Percentiles rank a stretch among this genome's conserved stretches.
phyloP scores from a whole-genome alignment of 2,113 vertebrate species.

The Lutjanus erythropterus region DNA sequence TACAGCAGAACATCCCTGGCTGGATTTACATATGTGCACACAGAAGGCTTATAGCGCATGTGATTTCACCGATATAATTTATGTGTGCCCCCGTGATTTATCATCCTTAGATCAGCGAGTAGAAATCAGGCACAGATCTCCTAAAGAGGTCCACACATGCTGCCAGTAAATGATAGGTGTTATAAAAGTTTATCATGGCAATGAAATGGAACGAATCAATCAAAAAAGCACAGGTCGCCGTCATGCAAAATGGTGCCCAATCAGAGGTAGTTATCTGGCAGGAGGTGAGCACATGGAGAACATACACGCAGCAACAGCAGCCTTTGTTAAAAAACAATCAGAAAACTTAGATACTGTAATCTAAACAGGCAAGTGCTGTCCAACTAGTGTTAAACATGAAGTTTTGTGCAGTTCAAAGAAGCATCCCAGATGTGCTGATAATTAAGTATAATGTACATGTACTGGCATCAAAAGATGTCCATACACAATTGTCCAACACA shows the following conservation, averaged over 20 bases:
- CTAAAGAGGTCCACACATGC: slow-evolving; percentile 67
- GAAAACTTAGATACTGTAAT: not conserved
- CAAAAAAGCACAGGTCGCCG: slow-evolving; percentile 61
- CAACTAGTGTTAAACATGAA: not conserved
- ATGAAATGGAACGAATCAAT: slow-evolving; percentile 79
- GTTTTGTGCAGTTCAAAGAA: not conserved
- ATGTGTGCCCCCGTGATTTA: slow-evolving; percentile 74
- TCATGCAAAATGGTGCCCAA: slow-evolving; percentile 67
- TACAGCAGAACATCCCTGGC: slow-evolving; percentile 56
- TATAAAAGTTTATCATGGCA: slow-evolving; percentile 81
- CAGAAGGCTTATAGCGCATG: slow-evolving; percentile 56
- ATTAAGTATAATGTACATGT: not conserved
- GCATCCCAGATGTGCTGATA: not conserved
- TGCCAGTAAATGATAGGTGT: slow-evolving; percentile 78
- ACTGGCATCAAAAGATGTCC: not conserved
- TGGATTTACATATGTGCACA: slow-evolving; percentile 76
- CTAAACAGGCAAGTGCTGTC: not conserved
- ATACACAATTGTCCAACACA: not conserved
- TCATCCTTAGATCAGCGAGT: slow-evolving; percentile 67
- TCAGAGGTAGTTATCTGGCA: slow-evolving; percentile 41
- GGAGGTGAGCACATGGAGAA: slow-evolving; percentile 19
- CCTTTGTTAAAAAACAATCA: slow-evolving; percentile 24
- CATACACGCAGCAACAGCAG: not conserved
- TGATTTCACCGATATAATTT: slow-evolving; percentile 74
- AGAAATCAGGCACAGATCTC: slow-evolving; percentile 69